These are phyloP conservation scores for Odontophorus gujanensis DNA, from an alignment of 2,113 vertebrate species.

Conservation along the genomic window DNA sequence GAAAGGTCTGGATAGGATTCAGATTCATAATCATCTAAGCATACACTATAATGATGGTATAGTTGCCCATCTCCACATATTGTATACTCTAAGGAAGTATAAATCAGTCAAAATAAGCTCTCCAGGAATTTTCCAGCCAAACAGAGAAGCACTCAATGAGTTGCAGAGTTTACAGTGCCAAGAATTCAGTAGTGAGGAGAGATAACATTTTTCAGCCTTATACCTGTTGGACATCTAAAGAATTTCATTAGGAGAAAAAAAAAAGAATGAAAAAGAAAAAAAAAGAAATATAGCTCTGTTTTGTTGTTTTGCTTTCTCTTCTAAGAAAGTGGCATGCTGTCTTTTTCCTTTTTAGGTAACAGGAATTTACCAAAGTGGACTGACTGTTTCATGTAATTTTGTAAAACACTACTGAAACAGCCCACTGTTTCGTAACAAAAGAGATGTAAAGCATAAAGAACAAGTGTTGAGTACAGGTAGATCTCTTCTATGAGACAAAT, in stretches of 20 bases:
- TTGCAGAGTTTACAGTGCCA: background rate
- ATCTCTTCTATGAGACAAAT: background rate
- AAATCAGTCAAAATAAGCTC: background rate
- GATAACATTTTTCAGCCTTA: background rate
- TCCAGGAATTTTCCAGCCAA: background rate
- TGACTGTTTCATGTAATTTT: background rate
- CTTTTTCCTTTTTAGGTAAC: background rate
- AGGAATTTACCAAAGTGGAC: background rate
- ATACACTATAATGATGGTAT: background rate
- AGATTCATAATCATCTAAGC: background rate
- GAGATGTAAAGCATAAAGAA: background rate
- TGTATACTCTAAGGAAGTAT: background rate
- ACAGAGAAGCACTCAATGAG: background rate
- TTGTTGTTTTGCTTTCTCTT: background rate
- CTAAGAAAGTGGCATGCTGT: background rate
- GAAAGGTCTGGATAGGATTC: background rate
- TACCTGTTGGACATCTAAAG: rapidly evolving
- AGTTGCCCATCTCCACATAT: background rate
- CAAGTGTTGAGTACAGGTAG: background rate
- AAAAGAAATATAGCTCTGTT: background rate
- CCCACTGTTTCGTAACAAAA: background rate
- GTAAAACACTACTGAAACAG: background rate
- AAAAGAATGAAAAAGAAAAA: too few species aligned
- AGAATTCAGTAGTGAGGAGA: background rate
- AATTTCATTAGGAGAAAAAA: background rate